A percentile compares a stretch with the other conserved stretches of the same genome.
Conservation (phyloP, 2,888 invertebrate genomes). For the Brachycybe producta region DNA sequence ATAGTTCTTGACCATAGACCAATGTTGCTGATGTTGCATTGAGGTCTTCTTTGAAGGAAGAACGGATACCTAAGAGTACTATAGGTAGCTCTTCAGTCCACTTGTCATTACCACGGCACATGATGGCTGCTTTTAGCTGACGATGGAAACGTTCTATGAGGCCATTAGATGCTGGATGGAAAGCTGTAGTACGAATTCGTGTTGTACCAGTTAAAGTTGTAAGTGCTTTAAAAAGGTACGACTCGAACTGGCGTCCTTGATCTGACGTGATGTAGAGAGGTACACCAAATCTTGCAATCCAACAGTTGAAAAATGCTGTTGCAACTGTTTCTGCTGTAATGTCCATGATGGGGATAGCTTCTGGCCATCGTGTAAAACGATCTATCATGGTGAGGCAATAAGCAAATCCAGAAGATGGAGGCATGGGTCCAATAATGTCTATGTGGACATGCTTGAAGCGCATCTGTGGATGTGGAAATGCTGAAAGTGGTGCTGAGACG, state of each 20-base stretch:
- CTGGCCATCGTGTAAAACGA: slow-evolving; percentile 21
- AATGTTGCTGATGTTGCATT: not conserved
- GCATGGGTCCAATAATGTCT: slow-evolving; percentile 7
- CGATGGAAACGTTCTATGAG: slow-evolving; percentile 26
- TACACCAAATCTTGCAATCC: slow-evolving; percentile 24
- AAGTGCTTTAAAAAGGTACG: slow-evolving; percentile 18
- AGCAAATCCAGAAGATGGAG: not conserved
- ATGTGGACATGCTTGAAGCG: slow-evolving; percentile 12
- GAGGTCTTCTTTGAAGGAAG: not conserved
- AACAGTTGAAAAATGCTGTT: slow-evolving; percentile 19
- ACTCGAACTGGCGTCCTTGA: slow-evolving; percentile 23
- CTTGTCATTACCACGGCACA: slow-evolving; percentile 1
- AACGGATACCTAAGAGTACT: not conserved
- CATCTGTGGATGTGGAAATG: not conserved
- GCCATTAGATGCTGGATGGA: slow-evolving; percentile 25
- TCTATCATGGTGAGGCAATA: slow-evolving; percentile 11
- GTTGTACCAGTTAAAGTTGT: slow-evolving; percentile 17
- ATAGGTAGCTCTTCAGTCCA: not conserved
- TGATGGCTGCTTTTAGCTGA: slow-evolving; percentile 24
- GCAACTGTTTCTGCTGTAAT: slow-evolving; percentile 20
- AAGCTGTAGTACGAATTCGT: slow-evolving; percentile 21
- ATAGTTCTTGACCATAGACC: not conserved
- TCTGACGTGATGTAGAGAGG: slow-evolving; percentile 24
- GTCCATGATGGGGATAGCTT: slow-evolving; percentile 23
- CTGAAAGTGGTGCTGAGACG: not conserved